Evolutionary conservation across 1,140 invertebrate species (phyloP).

Genomic region (Bombus soroeensis): DNA sequence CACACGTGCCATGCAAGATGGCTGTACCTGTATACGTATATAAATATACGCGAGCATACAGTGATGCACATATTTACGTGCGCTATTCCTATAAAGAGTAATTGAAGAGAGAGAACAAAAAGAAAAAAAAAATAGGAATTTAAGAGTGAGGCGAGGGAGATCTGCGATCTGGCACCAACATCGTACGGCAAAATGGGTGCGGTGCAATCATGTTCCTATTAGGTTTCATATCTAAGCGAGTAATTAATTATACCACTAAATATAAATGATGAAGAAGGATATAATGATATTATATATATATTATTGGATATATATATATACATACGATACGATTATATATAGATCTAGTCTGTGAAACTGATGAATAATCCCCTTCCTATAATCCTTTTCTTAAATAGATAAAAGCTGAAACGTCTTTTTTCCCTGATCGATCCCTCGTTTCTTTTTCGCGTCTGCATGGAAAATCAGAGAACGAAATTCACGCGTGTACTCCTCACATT

Average conservation of each 20-base stretch:
- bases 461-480: background rate
- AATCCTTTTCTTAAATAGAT: constrained; percentile 35
- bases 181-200: constrained; percentile 67
- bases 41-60: constrained; percentile 59
- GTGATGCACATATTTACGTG: constrained; percentile 60
- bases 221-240: constrained; percentile 83
- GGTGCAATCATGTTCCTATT: constrained; percentile 83
- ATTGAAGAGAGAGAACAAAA: constrained; percentile 27
- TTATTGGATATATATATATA: constrained; percentile 80
- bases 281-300: constrained; percentile 81
- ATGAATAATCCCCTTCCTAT: constrained; percentile 43
- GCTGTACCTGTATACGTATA: constrained; percentile 64
- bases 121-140: constrained; percentile 37
- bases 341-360: constrained; percentile 79
- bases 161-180: constrained; percentile 61
- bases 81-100: constrained; percentile 53
- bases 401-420: constrained; percentile 32
- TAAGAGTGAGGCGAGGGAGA: constrained; percentile 28
- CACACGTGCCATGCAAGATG: constrained; percentile 46
- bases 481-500: background rate
- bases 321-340: constrained; percentile 76
- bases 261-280: constrained; percentile 82
- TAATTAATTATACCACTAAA: constrained; percentile 83
- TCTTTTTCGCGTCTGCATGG: background rate
- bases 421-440: background rate